Evolutionary conservation across 1,140 invertebrate genomes (phyloP).

Genomic region (Eupristina koningsbergeri): DNA sequence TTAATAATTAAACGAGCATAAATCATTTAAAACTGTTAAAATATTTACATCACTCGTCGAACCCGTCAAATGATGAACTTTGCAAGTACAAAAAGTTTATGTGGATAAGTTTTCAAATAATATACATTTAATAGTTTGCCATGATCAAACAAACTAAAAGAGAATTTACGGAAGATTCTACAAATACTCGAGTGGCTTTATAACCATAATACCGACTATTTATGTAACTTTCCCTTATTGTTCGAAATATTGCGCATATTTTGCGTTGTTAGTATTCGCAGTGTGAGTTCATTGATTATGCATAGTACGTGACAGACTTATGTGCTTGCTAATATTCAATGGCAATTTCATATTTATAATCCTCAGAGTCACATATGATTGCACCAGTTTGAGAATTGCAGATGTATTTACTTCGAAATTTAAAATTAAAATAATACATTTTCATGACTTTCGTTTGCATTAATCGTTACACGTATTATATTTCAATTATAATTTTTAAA

Average conservation of each 20-base stretch:
- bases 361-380: neutral
- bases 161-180: neutral
- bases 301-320: neutral
- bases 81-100: no score
- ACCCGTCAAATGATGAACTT: no score
- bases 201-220: neutral
- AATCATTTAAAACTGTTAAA: no score
- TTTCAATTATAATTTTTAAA: no score
- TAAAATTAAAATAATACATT: neutral
- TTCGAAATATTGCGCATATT: neutral
- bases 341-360: neutral
- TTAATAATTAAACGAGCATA: no score
- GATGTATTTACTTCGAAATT: neutral
- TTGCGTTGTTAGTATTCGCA: neutral
- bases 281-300: neutral
- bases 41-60: no score
- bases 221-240: neutral
- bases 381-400: neutral
- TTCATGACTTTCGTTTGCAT: neutral
- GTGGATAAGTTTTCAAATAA: no score
- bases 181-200: no score
- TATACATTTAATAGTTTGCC: no score
- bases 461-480: no score
- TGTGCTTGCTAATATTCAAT: neutral
- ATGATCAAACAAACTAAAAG: neutral